phyloP scores from a whole-genome alignment of 2,888 invertebrate species.

The Agonopterix subpropinquella region DNA sequence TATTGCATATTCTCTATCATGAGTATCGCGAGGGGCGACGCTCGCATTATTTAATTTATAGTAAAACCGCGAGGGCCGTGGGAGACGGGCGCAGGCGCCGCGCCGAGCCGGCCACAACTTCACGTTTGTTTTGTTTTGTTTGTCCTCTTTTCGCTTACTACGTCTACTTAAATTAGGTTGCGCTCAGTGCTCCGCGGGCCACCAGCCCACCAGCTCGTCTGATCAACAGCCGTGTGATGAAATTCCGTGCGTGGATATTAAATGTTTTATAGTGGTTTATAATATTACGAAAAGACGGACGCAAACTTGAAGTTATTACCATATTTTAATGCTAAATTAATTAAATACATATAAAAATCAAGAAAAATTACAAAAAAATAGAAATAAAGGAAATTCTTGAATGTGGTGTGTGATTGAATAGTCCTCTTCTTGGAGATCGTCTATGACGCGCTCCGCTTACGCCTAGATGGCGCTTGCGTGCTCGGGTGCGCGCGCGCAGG shows the following conservation, averaged over 20 bases:
- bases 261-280: constrained; percentile 47
- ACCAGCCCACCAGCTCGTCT: constrained; percentile 36
- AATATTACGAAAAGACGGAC: constrained; percentile 57
- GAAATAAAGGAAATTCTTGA: constrained; percentile 72
- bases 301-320: constrained; percentile 70
- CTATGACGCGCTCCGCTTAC: constrained; percentile 5
- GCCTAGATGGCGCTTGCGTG: neutral
- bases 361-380: constrained; percentile 62
- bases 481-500: constrained; percentile 15
- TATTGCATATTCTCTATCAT: constrained; percentile 16
- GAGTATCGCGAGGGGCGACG: constrained; percentile 14
- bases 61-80: neutral
- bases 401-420: constrained; percentile 71
- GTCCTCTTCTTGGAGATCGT: constrained; percentile 36
- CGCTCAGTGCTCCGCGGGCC: constrained; percentile 30
- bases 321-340: constrained; percentile 76
- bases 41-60: constrained; percentile 29
- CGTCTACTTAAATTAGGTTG: constrained; percentile 45
- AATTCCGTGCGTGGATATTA: constrained; percentile 45
- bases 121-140: constrained; percentile 69
- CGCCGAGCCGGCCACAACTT: constrained; percentile 46
- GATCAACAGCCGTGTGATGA: constrained; percentile 41
- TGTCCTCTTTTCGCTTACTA: constrained; percentile 66
- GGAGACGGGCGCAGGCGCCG: constrained; percentile 20
- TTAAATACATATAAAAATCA: constrained; percentile 54